A percentile compares a stretch with the other conserved stretches of the same genome.
Evolutionary conservation across 1,140 invertebrate species (phyloP).

Genomic region (Bombus affinis): DNA sequence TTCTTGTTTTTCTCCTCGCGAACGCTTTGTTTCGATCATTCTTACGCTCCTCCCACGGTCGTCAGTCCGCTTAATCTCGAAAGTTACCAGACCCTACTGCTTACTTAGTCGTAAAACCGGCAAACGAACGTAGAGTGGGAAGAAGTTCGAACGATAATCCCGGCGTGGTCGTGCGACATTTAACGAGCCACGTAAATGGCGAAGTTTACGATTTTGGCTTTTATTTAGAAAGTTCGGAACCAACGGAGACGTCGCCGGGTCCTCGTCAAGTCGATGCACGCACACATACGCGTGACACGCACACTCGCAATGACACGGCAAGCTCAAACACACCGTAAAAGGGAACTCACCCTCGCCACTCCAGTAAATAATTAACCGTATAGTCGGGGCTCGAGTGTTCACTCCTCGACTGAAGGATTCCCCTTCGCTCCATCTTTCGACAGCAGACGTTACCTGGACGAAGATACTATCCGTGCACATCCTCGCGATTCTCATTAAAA

Average conservation of each 20-base stretch:
- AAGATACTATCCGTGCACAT: conserved; percentile 39
- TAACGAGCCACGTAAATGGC: conserved; percentile 47
- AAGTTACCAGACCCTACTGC: conserved; percentile 34
- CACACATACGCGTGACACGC: conserved; percentile 17
- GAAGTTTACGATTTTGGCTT: conserved; percentile 51
- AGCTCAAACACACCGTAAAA: conserved; percentile 40
- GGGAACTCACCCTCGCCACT: conserved; percentile 45
- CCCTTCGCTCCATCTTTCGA: conserved; percentile 44
- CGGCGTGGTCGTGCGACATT: conserved; percentile 11
- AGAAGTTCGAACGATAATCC: conserved; percentile 48
- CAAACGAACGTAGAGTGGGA: not conserved
- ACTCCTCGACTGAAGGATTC: conserved; percentile 57
- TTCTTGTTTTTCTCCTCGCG: not conserved
- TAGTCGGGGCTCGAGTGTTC: conserved; percentile 43
- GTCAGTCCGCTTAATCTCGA: conserved; percentile 34
- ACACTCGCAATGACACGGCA: conserved; percentile 5
- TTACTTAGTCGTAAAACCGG: conserved; percentile 31
- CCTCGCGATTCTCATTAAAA: conserved; percentile 56
- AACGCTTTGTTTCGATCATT: conserved; percentile 13
- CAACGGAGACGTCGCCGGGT: conserved; percentile 8
- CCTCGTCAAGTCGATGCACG: conserved; percentile 12
- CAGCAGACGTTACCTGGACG: conserved; percentile 47
- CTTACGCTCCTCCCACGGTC: not conserved
- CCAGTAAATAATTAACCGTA: conserved; percentile 63
- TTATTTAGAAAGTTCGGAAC: conserved; percentile 48